Conservation (phyloP, 2,113 vertebrate species). For the Mastomys natalensis region DNA sequence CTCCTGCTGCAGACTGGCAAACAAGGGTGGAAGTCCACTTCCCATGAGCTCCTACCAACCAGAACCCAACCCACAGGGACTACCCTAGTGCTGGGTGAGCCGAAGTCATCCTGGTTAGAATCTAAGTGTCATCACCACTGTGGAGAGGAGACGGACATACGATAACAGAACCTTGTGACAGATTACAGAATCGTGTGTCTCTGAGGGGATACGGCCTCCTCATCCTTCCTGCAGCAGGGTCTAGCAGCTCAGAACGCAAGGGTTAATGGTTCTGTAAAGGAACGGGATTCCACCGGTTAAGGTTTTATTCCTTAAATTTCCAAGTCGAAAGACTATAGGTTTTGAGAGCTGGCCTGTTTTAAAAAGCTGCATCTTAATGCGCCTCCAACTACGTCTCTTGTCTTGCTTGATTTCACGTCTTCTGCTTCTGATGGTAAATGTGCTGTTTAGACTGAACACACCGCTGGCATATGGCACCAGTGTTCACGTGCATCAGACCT, state of each 20-base stretch:
- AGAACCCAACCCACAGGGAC: rapidly evolving
- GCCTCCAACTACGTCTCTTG: not conserved
- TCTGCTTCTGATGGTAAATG: constrained; percentile 31
- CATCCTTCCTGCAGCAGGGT: not conserved
- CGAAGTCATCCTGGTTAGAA: rapidly evolving
- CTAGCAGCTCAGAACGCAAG: not conserved
- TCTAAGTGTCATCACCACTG: rapidly evolving
- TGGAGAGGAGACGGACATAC: rapidly evolving
- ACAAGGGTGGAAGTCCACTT: not conserved
- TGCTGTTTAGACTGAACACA: not conserved
- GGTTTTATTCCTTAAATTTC: constrained; percentile 19
- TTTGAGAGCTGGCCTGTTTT: constrained; percentile 18
- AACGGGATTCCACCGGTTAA: not conserved
- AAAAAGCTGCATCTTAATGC: constrained; percentile 46
- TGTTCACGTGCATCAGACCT: not conserved
- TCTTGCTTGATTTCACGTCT: constrained; percentile 70
- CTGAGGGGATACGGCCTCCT: rapidly evolving
- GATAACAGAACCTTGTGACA: not conserved
- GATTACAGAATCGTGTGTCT: not conserved
- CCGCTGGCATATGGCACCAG: not conserved
- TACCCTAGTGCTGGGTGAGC: not conserved
- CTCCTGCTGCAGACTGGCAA: too few relatives aligned
- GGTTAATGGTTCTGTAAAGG: not conserved
- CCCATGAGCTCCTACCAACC: not conserved
- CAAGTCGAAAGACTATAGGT: not conserved